Evolutionary conservation across 2,797 vertebrate species (phyloP).

Genomic region (Melanotaenia pygmaea): DNA sequence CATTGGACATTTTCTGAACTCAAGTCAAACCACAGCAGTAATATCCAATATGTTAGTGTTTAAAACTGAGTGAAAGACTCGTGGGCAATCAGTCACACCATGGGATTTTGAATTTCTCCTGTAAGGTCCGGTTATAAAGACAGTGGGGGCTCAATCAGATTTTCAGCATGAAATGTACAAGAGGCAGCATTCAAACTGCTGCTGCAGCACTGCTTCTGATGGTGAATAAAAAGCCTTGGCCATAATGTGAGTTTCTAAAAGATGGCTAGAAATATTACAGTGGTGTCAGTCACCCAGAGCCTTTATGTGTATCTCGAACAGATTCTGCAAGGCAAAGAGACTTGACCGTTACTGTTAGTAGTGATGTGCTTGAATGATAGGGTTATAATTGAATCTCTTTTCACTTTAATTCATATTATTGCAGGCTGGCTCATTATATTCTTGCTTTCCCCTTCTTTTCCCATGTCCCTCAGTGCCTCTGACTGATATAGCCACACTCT

Average conservation of each 20-base stretch:
- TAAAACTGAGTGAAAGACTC: constrained; percentile 38
- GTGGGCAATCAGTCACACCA: constrained; percentile 23
- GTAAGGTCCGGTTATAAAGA: constrained; percentile 40
- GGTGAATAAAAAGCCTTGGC: constrained; percentile 45
- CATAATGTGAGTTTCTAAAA: constrained; percentile 40
- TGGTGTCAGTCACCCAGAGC: constrained; percentile 21
- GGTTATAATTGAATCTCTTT: constrained; percentile 18
- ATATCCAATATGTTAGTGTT: constrained; percentile 20
- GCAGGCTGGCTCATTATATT: not conserved
- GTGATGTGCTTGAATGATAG: constrained; percentile 1
- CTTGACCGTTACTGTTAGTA: constrained; percentile 33
- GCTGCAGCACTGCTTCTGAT: constrained; percentile 13
- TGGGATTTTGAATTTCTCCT: constrained; percentile 6
- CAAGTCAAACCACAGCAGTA: constrained; percentile 24
- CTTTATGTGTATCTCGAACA: constrained; percentile 45
- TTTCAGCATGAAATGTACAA: constrained; percentile 54
- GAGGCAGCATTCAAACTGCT: constrained; percentile 12
- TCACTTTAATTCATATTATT: constrained; percentile 22
- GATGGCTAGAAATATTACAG: constrained; percentile 26
- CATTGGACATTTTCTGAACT: not conserved
- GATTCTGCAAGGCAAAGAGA: constrained; percentile 10
- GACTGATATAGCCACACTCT: constrained; percentile 19
- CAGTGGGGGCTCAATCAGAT: constrained; percentile 40
- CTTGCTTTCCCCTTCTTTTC: not conserved
- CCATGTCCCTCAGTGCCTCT: constrained; percentile 10